Evolutionary conservation across 2,888 invertebrate species (phyloP), one percentile per base, ranked within the genome.

Genomic region (Drosophila mimetica): DNA sequence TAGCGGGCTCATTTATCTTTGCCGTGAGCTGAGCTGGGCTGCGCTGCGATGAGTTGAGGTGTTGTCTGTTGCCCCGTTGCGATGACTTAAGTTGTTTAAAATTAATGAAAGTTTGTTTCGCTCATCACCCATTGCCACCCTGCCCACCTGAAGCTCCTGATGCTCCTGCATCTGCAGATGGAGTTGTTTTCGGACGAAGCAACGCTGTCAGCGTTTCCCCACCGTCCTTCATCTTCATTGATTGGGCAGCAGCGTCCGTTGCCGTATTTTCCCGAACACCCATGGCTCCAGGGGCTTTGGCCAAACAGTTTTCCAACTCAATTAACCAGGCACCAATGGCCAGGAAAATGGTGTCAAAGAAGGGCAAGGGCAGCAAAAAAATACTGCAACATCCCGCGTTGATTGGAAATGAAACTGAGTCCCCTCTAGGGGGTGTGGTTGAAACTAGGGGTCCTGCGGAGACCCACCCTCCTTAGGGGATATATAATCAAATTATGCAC

Each of bases 1-100:
- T 84, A 84, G 82, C 53, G 65, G 64, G 57, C 71, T 74, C 79
- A 81, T 79, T 86, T 82, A 76, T 86, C 82, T 84, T 64, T 37
- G 50, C 61, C 61, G 46, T 61, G 37, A 58, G 60, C 42, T 42
- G 44, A 14, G 44, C 41, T 44, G 28, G 4, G 65, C 46, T 44
- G 28, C 4, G 65, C 46, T n/a, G n/a, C n/a, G n/a, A n/a, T 64
- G 46, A 22, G 65, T 34, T 34, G 30, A 9, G 67, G 51, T 64
- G 63, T 39, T 47, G 25, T 53, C 14, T 14, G 34, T 14, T 37
- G 37, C 25, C 37, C 20, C 52, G 32, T 36, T 39, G 65, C 57
- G 59, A 66, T 74, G 70, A 67, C 72, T 74, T 53, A 76, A 74
- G 63, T 84, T 81, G 65, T 67, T 67, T 63, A 71, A 79, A 72